These are phyloP conservation scores for Chalcis sispes DNA, from an alignment of 2,888 invertebrate species.

Conservation along the genomic window DNA sequence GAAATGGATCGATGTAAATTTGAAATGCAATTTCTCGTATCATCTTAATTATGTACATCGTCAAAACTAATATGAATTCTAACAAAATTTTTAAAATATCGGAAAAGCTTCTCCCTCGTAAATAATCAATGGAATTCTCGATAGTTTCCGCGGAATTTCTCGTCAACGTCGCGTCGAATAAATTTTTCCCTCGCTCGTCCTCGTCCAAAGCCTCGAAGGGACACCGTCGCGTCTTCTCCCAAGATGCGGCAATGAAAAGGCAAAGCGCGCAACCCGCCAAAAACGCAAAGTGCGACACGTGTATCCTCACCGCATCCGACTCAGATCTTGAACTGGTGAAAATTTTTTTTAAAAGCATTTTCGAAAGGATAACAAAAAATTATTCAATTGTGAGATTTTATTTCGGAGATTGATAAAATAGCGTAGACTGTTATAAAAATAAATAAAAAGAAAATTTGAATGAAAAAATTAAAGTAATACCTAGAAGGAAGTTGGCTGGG, in stretches of 20 bases:
- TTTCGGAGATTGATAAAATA: too few species aligned
- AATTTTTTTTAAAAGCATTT: slow-evolving; percentile 13
- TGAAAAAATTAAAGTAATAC: slow-evolving; percentile 28
- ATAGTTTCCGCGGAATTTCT: background rate
- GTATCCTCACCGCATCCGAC: slow-evolving; percentile 12
- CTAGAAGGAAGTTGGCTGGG: slow-evolving; percentile 56
- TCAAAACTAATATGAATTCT: background rate
- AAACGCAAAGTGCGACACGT: slow-evolving; percentile 21
- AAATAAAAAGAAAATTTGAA: too few species aligned
- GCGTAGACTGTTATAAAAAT: too few species aligned
- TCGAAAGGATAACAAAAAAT: too few species aligned
- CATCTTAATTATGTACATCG: background rate
- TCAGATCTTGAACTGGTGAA: slow-evolving; percentile 12
- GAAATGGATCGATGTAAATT: background rate
- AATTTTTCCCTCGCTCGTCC: background rate
- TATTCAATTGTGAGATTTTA: too few species aligned
- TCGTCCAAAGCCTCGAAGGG: background rate
- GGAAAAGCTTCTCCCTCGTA: background rate
- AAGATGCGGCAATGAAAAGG: slow-evolving; percentile 10
- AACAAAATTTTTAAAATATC: background rate
- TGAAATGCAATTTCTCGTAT: too few species aligned
- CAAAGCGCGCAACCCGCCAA: slow-evolving; percentile 30
- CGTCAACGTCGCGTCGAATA: background rate
- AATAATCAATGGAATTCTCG: background rate
- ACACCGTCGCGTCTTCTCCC: slow-evolving; percentile 1